Base-by-base conservation (phyloP, 1,140 invertebrate species). In the Stegodyphus dumicola region DNA sequence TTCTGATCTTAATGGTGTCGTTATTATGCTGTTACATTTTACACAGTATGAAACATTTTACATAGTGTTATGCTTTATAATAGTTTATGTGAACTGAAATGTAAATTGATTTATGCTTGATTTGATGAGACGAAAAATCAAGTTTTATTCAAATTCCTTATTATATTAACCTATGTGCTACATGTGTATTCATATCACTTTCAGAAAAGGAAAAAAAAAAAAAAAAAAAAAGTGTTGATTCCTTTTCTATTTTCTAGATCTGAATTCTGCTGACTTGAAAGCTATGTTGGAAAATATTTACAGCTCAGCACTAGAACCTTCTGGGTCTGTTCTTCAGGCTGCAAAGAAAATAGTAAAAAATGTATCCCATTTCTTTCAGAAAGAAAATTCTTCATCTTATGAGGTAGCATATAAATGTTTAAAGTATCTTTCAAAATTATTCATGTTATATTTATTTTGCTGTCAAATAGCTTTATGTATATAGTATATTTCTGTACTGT, bases 311-410 rank as follows among this genome's bases (percentile, higher is more conserved):
- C 17, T 85, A 7, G 53, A 69, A 7, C 17, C 54, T 17, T 15
- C 33, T 85, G 64, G 18, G 10, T 56, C 6, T 76, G 66, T 60
- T 48, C 51, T 85, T 18, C 65, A 76, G 10, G 54, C 48, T 13
- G 64, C 73, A 17, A 85, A 74, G 70, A 85, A 70, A 60, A 85
- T 85, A 9, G 53, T 85, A 5, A 85, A 77, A 77, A 15, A 15
- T 6, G 73, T 54, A 17, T 76, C 52, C 48, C 56, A 49, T 11
- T 85, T 76, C 52, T 85, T 76, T 49, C 6, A 76, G 17, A 49
- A 76, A 51, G 33, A 85, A 18, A 75, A 60, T 51, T 64, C 73
- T 10, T 66, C 66, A 60, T 71, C 51, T 7, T 73, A 71, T 73
- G 78, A 81, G 69, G 78, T 81, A 73, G 3, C 33, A 1, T 33